Base-by-base conservation (phyloP, 2,113 vertebrate genomes). In the Oncorhynchus tshawytscha region DNA sequence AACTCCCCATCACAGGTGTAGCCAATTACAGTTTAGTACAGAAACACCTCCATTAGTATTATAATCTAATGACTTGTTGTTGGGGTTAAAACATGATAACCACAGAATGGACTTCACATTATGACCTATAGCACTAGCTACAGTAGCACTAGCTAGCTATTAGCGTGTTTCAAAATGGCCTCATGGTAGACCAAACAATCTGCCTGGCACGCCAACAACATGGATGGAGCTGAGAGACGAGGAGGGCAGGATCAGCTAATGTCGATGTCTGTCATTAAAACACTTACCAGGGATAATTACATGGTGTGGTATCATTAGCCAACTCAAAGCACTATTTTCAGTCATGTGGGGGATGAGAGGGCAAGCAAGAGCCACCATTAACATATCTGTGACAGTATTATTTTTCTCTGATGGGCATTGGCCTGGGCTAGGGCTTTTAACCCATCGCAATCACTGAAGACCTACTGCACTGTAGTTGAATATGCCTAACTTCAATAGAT, bases 211-310 rank as follows among this genome's bases (percentile, higher is more conserved):
- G 9, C 2, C 9, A 13, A 54, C 4, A 0, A 31, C 59, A 67
- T 72, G 39, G 75, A 27, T 5, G 9, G 20, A 79, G 59, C 66
- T 8, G 2, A 73, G 57, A 24, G 49, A 64, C 11, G 3, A 70
- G 64, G 65, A 74, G 71, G 71, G 27, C 39, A 70, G 75, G 25
- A 70, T 72, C 78, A 75, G 45, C 69, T 77, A 73, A 74, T 81
- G 75, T 78, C 59, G 67, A 68, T 24, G 34, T 81, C 72, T 75
- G 18, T 80, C 59, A 72, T 74, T 70, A 57, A 75, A 67, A 75
- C 54, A 62, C 16, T 29, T 49, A 18, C 1, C 70, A 67, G 24
- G 31, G 62, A 70, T 65, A 71, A 81, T 78, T 83, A 70, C 3
- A 68, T 25, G 9, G 34, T 59, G 64, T 49, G 60, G n/a, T 25